These are phyloP conservation scores for Tetanocera ferruginea DNA, from an alignment of 2,888 invertebrate species.

Conservation along the genomic window DNA sequence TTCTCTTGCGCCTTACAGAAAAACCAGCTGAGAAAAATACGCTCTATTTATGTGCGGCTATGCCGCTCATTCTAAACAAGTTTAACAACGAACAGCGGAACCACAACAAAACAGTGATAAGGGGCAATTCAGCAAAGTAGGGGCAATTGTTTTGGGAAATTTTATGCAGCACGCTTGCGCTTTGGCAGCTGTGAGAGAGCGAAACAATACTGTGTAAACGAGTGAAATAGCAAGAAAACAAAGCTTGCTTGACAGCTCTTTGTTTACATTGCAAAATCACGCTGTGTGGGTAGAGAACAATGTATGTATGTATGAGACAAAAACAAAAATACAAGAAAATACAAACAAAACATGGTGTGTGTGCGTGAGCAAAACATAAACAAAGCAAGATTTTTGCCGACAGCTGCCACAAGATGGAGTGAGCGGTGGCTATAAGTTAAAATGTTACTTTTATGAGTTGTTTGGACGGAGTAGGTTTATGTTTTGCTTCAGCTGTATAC, in stretches of 20 bases:
- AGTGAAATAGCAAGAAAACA: constrained; percentile 48
- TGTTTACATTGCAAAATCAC: constrained; percentile 45
- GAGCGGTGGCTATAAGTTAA: constrained; percentile 40
- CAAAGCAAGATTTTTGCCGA: constrained; percentile 34
- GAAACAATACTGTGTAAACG: constrained; percentile 18
- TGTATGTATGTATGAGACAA: not conserved
- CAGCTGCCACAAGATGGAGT: constrained; percentile 47
- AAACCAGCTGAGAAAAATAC: not conserved
- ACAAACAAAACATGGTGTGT: not conserved
- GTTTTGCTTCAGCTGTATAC: constrained; percentile 26
- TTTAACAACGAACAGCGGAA: constrained; percentile 21
- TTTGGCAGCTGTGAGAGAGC: constrained; percentile 25
- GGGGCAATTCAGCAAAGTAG: constrained; percentile 49
- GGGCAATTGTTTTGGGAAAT: constrained; percentile 66
- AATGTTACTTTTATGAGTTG: constrained; percentile 40
- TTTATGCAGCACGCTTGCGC: constrained; percentile 54
- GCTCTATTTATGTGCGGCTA: not conserved
- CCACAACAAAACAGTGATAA: constrained; percentile 44
- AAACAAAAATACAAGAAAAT: not conserved
- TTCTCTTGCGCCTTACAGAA: not conserved
- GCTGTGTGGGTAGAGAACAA: not conserved
- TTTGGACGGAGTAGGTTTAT: constrained; percentile 25
- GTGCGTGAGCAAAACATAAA: constrained; percentile 1
- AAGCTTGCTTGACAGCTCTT: constrained; percentile 44
- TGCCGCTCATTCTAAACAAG: constrained; percentile 47